Base-by-base conservation (phyloP, 2,888 invertebrate genomes). In the Cartodere bifasciata region DNA sequence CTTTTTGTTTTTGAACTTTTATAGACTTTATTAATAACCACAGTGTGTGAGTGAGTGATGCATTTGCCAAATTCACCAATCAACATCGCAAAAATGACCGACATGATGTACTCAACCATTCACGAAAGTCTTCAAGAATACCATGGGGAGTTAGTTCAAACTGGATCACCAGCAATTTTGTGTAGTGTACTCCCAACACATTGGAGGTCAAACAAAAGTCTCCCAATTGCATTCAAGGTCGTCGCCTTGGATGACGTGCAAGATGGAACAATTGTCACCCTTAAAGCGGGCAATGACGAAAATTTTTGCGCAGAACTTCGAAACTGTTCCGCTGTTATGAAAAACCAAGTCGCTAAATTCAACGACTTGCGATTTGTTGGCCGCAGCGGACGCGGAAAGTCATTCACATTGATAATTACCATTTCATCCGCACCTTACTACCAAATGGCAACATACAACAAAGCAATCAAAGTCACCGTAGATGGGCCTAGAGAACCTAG, bases 381-480 rank as follows among this genome's bases (percentile, higher is more conserved):
- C 4, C 72, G 95, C 35, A 92, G 92, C 43, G 98, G 98, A 2
- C 68, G 98, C 57, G 97, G 97, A 29, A 97, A 97, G 62, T 83
- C 87, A 23, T 97, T 98, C 62, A 84, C 88, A 6, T 62, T 98
- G 48, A 91, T 92, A 44, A 97, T 98, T 58, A 86, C 87, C 45
- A 86, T 98, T 52, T 79, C 78, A 55, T 70, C 77, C 11, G 70
- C 72, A 43, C 75, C 75, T 6, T 67, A 70, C 40, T 67, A 72
- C 41, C 94, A 95, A 67, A 78, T 94, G 15, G 88, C 94, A 28
- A 84, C 88, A 3, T 97, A 95, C 60, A 78, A 68, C 49, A 95
- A 95, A 58, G 95, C 95, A 31, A 98, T 98, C 60, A 98, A 98
- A 71, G 95, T 98, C 33, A 98, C 98, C 13, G 98, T 98, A 16